Conservation (phyloP, 2,888 invertebrate species). For the Adela reaumurella region DNA sequence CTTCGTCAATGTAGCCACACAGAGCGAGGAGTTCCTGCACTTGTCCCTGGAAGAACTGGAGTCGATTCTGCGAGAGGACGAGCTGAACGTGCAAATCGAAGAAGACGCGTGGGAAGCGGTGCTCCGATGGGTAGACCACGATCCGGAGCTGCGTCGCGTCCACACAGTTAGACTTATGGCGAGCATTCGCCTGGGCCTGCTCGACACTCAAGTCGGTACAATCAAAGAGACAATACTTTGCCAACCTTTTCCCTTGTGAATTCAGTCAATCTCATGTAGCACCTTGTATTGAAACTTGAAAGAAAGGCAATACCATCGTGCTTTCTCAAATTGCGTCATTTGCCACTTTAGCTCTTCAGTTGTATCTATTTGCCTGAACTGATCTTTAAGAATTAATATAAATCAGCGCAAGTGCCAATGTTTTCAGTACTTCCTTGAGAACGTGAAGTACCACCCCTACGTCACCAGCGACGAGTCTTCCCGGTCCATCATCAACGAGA, state of each 20-base stretch:
- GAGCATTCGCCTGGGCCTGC: slow-evolving; percentile 74
- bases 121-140: slow-evolving; percentile 81
- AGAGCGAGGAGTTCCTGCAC: slow-evolving; percentile 72
- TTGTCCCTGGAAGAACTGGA: slow-evolving; percentile 70
- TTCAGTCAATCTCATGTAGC: too few relatives aligned
- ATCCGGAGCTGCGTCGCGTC: slow-evolving; percentile 66
- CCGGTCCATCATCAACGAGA: slow-evolving; percentile 85
- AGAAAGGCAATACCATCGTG: too few relatives aligned
- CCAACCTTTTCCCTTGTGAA: too few relatives aligned
- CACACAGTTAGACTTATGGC: slow-evolving; percentile 77
- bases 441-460: slow-evolving; percentile 84
- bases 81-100: slow-evolving; percentile 84
- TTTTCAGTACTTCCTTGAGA: slow-evolving; percentile 86
- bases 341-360: too few relatives aligned
- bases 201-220: slow-evolving; percentile 66
- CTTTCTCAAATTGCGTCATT: too few relatives aligned
- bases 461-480: slow-evolving; percentile 80
- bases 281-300: too few relatives aligned
- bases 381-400: too few relatives aligned
- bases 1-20: slow-evolving; percentile 69
- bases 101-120: slow-evolving; percentile 85
- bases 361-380: too few relatives aligned
- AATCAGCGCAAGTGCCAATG: too few relatives aligned
- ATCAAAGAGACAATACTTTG: too few relatives aligned
- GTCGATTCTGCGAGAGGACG: slow-evolving; percentile 75